Evolutionary conservation across 2,888 invertebrate genomes (phyloP), one percentile per base, ranked within the genome.

Genomic region (Dryadula phaetusa): DNA sequence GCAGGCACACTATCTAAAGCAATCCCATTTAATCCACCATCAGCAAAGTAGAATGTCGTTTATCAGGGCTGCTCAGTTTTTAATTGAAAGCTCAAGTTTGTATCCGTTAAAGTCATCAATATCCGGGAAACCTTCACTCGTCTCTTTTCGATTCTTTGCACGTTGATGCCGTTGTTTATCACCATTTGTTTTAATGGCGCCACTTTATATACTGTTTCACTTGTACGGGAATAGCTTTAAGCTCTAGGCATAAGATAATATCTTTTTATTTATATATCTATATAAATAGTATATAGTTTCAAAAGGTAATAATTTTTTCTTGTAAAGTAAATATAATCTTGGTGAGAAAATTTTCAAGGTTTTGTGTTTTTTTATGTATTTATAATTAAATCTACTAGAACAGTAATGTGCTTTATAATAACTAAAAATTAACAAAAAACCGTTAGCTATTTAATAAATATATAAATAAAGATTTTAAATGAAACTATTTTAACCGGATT

Each of bases 31-130:
- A 58, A 56, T 53, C 58, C 60, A 16, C 42, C 6, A 60, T 14
- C 22, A 66, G 62, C 44, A 47, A 64, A 63, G 34, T 62, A 54
- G 44, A 53, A 69, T 70, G 70, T 71, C 71, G 73, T 76, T 75
- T 71, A 75, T 74, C 71, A 72, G 72, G 61, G 79, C 76, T 81
- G 83, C 79, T 82, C 79, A 81, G 80, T 81, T 80, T 80, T 77
- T 86, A 86, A 88, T 87, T 86, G 87, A 86, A 86, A 79, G 83
- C 84, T 85, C 79, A 74, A 76, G 73, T 76, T 72, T 71, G 64
- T 81, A 78, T 79, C 83, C 80, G 81, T 82, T 78, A 79, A 75
- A 73, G 77, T 80, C 84, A 85, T 83, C 82, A 83, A 83, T 85
- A 84, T 68, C 68, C 65, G 63, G 64, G 72, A 70, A 70, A 67